Conservation (phyloP, 1,140 invertebrate genomes). For the Trichomalopsis sarcophagae region DNA sequence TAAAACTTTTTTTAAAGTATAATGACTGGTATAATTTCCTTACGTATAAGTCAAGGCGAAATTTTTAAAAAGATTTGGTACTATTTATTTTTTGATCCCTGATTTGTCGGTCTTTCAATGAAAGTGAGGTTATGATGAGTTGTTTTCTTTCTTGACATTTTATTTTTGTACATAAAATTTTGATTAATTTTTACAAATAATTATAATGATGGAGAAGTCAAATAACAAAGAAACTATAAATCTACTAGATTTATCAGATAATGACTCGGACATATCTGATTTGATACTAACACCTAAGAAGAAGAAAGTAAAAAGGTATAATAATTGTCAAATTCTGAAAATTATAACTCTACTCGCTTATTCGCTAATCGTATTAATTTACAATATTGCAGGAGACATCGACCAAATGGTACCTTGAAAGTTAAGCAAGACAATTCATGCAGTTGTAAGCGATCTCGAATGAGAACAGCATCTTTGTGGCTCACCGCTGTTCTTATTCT, state of each 20-base stretch:
- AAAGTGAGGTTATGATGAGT: conserved; percentile 29
- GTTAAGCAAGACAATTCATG: conserved; percentile 59
- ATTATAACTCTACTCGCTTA: background rate
- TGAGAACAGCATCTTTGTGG: conserved; percentile 66
- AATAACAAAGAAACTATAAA: conserved; percentile 80
- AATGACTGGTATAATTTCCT: conserved; percentile 11
- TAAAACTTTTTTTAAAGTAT: conserved; percentile 15
- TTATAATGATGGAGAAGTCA: conserved; percentile 70
- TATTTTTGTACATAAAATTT: conserved; percentile 31
- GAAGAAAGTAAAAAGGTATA: conserved; percentile 76
- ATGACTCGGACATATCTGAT: conserved; percentile 79
- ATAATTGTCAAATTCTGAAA: conserved; percentile 39
- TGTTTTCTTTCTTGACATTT: conserved; percentile 25
- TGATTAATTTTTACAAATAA: background rate
- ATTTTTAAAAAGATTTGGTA: conserved; percentile 25
- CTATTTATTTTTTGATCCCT: conserved; percentile 28
- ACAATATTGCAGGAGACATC: conserved; percentile 58
- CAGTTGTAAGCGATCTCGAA: conserved; percentile 62
- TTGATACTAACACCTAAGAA: conserved; percentile 78
- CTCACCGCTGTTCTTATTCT: conserved; percentile 66
- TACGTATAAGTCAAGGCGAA: background rate
- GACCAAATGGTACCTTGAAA: conserved; percentile 56
- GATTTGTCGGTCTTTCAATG: background rate
- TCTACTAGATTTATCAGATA: conserved; percentile 78
- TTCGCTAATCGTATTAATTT: background rate